These are phyloP conservation scores for Lasiommata megera DNA, from an alignment of 2,888 invertebrate species.

Conservation along the genomic window DNA sequence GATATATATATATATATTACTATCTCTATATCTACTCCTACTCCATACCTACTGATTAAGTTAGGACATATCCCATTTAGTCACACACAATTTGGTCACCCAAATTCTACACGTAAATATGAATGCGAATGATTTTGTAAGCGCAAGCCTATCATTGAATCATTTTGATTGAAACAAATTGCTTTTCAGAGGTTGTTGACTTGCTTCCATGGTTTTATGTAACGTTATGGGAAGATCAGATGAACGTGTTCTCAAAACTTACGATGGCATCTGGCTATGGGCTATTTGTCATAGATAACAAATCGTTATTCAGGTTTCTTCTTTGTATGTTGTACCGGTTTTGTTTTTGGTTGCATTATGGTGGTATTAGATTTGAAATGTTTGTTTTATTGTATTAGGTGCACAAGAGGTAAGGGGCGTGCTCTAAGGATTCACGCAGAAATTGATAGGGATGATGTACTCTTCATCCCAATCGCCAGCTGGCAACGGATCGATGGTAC, in stretches of 20 bases:
- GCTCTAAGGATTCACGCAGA: too few relatives aligned
- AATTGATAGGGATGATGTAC: too few relatives aligned
- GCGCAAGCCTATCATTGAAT: slow-evolving; percentile 16
- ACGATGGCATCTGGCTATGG: neutral
- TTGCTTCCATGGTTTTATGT: slow-evolving; percentile 14
- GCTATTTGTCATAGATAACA: slow-evolving; percentile 1
- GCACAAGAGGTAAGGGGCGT: too few relatives aligned
- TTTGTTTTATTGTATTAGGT: too few relatives aligned
- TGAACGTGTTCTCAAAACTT: neutral
- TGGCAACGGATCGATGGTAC: too few relatives aligned
- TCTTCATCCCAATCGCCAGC: too few relatives aligned
- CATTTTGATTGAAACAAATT: slow-evolving; percentile 27
- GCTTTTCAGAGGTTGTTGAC: slow-evolving; percentile 24
- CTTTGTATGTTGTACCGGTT: too few relatives aligned
- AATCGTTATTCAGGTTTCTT: neutral
- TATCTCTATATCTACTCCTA: too few relatives aligned
- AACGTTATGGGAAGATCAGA: slow-evolving; percentile 2
- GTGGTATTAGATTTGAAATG: too few relatives aligned
- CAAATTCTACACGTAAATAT: neutral
- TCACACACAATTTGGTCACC: neutral
- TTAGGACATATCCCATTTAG: neutral
- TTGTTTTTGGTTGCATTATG: too few relatives aligned
- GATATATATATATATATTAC: too few relatives aligned
- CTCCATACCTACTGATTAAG: too few relatives aligned
- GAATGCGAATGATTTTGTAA: slow-evolving; percentile 17